These are phyloP conservation scores for Leucoraja erinaceus DNA, from an alignment of 2,113 vertebrate species.

Conservation along the genomic window DNA sequence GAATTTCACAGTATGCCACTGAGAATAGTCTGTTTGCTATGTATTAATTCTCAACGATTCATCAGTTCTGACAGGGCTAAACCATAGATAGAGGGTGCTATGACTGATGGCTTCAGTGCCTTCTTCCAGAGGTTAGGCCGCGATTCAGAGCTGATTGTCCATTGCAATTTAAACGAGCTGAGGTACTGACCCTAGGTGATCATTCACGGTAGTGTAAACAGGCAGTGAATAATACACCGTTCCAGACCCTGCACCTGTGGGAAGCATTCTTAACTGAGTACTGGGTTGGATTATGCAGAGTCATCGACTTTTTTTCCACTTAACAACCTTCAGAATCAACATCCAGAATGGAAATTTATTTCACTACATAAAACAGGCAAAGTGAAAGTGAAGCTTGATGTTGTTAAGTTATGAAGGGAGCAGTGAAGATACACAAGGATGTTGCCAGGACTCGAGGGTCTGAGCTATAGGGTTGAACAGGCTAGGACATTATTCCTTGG, in stretches of 20 bases:
- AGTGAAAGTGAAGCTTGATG: too few species aligned
- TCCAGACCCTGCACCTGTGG: not conserved
- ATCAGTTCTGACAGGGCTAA: not conserved
- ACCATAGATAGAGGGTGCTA: not conserved
- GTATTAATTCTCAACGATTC: not conserved
- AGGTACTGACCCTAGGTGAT: not conserved
- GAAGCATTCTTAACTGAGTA: not conserved
- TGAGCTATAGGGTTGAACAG: too few species aligned
- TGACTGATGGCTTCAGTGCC: not conserved
- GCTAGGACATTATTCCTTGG: too few species aligned
- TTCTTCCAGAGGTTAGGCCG: not conserved
- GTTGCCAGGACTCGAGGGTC: too few species aligned
- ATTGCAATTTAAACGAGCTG: not conserved
- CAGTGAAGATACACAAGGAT: too few species aligned
- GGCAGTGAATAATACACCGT: not conserved
- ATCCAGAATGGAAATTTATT: not conserved
- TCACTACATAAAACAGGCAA: not conserved
- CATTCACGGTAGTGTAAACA: not conserved
- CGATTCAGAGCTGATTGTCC: not conserved
- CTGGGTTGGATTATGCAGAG: not conserved
- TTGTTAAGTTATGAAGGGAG: too few species aligned
- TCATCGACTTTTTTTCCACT: not conserved
- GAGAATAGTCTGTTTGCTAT: not conserved
- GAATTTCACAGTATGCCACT: not conserved
- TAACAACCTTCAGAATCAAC: not conserved